These are phyloP conservation scores for Pelecanus crispus DNA, from an alignment of 2,113 vertebrate species.

Conservation along the genomic window DNA sequence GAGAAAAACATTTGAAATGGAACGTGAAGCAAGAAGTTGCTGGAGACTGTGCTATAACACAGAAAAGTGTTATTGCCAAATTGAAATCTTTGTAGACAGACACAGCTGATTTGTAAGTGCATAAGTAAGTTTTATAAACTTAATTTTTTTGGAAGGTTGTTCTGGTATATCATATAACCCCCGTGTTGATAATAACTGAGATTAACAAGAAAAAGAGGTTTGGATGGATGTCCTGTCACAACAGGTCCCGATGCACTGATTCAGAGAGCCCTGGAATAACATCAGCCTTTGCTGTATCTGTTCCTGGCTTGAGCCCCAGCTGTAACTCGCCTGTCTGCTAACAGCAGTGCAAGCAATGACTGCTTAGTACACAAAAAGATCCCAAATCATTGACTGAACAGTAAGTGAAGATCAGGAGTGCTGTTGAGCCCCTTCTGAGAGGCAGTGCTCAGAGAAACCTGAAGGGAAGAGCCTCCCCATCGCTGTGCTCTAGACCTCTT, in stretches of 20 bases:
- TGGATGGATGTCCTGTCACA: background rate
- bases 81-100: background rate
- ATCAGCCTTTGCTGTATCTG: fast-evolving
- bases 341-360: background rate
- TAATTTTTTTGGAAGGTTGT: background rate
- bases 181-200: background rate
- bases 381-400: background rate
- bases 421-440: background rate
- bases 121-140: background rate
- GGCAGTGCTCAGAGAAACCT: background rate
- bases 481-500: background rate
- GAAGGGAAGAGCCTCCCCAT: background rate
- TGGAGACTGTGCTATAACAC: background rate
- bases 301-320: background rate
- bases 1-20: background rate
- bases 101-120: background rate
- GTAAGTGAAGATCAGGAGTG: background rate
- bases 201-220: background rate
- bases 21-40: background rate
- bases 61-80: background rate
- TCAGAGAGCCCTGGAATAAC: background rate
- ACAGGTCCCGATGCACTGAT: background rate
- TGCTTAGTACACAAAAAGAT: background rate
- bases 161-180: background rate
- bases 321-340: background rate